These are phyloP conservation scores for Salarias fasciatus DNA, from an alignment of 2,797 vertebrate species.

Conservation along the genomic window DNA sequence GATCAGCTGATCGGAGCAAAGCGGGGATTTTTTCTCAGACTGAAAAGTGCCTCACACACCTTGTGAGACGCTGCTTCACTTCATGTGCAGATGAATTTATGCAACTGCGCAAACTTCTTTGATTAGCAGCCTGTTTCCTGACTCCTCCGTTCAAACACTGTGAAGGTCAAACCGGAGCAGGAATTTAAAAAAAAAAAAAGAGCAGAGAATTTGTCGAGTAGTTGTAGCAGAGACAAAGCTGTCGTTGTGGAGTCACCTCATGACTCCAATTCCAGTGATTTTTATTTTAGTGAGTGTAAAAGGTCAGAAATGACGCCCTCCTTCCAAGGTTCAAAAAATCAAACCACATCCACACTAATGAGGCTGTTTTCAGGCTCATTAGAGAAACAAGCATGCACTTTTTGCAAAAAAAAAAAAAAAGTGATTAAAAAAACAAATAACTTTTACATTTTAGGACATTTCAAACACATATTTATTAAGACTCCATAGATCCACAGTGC, in stretches of 20 bases:
- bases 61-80: too few species aligned
- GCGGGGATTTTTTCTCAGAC: too few species aligned
- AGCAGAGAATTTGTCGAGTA: background rate
- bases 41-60: too few species aligned
- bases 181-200: too few species aligned
- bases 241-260: conserved; percentile 3
- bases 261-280: conserved; percentile 6
- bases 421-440: too few species aligned
- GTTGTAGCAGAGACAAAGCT: background rate
- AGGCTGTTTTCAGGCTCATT: background rate
- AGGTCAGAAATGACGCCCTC: background rate
- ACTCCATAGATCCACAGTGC: too few species aligned
- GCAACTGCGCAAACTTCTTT: too few species aligned
- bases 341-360: conserved; percentile 5
- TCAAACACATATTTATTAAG: too few species aligned
- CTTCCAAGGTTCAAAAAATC: background rate
- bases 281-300: background rate
- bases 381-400: conserved; percentile 2
- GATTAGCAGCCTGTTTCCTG: background rate
- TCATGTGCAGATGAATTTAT: too few species aligned
- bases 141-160: background rate
- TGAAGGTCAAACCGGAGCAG: too few species aligned
- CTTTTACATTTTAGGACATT: too few species aligned
- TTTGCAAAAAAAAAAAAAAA: background rate
- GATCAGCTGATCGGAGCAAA: too few species aligned